Conservation (phyloP, 2,888 invertebrate genomes). For the Epinotia ramella region DNA sequence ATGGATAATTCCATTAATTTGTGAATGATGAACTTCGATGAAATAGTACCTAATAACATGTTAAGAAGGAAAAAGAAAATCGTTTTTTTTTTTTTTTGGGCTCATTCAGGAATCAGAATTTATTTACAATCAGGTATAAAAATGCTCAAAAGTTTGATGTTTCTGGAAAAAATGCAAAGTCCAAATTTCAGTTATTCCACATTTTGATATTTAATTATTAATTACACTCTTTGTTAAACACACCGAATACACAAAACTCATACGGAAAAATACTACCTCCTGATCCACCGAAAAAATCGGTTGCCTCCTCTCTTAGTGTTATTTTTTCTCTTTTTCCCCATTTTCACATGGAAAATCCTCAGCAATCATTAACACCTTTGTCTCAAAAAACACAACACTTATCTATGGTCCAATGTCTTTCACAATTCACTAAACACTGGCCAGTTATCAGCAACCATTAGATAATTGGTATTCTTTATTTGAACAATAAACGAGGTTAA, state of each 20-base stretch:
- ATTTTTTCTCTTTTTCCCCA: slow-evolving; percentile 82
- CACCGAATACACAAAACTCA: slow-evolving; percentile 22
- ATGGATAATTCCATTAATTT: no score
- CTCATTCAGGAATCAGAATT: no score
- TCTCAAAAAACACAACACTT: slow-evolving; percentile 55
- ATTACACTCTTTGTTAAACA: slow-evolving; percentile 46
- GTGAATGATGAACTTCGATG: no score
- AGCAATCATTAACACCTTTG: slow-evolving; percentile 59
- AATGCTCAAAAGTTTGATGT: no score
- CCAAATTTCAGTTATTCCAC: no score
- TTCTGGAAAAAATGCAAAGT: no score
- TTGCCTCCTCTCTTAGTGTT: slow-evolving; percentile 72
- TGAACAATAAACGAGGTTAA: slow-evolving; percentile 56
- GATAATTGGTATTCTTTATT: slow-evolving; percentile 57
- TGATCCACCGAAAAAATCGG: slow-evolving; percentile 81
- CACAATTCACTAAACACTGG: slow-evolving; percentile 55
- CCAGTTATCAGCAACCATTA: slow-evolving; percentile 54
- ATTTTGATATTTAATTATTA: neutral
- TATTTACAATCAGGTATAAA: no score
- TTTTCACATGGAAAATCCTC: slow-evolving; percentile 56
- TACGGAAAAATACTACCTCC: slow-evolving; percentile 67
- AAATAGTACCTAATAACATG: no score
- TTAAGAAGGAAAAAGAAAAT: no score
- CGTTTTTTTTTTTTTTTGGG: no score
- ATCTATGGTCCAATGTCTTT: slow-evolving; percentile 51